Conservation (phyloP, 2,888 invertebrate species). For the Catocala sponsa region DNA sequence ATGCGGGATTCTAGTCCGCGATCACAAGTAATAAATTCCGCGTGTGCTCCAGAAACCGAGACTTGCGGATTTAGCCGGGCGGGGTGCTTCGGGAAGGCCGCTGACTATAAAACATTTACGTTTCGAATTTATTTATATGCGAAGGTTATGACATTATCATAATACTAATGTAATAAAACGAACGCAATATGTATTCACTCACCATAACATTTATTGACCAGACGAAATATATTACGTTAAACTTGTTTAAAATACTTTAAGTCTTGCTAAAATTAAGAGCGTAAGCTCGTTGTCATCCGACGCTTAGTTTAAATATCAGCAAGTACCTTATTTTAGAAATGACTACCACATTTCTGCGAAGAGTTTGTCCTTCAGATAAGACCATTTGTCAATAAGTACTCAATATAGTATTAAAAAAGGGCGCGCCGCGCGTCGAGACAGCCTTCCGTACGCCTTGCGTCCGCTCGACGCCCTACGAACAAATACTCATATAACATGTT, state of each 20-base stretch:
- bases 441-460: constrained; percentile 66
- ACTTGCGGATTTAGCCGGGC: constrained; percentile 55
- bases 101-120: constrained; percentile 69
- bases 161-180: constrained; percentile 72
- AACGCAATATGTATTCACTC: constrained; percentile 62
- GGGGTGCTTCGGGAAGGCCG: constrained; percentile 49
- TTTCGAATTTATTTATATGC: constrained; percentile 67
- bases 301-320: constrained; percentile 13
- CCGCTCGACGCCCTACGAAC: constrained; percentile 56
- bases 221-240: constrained; percentile 31
- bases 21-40: constrained; percentile 60
- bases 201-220: constrained; percentile 63
- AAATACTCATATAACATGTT: constrained; percentile 62
- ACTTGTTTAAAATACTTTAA: constrained; percentile 12
- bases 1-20: constrained; percentile 48
- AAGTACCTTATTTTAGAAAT: constrained; percentile 17
- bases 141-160: constrained; percentile 72
- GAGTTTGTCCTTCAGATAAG: constrained; percentile 56
- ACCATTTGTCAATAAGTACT: constrained; percentile 58
- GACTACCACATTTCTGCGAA: constrained; percentile 30
- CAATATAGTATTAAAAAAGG: constrained; percentile 59
- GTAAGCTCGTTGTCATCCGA: constrained; percentile 10
- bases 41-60: constrained; percentile 50
- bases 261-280: constrained; percentile 23
- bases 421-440: constrained; percentile 59